Percentiles rank a stretch among this genome's conserved stretches.
Conservation (phyloP, 2,113 vertebrate species). For the Turdus rufiventris region DNA sequence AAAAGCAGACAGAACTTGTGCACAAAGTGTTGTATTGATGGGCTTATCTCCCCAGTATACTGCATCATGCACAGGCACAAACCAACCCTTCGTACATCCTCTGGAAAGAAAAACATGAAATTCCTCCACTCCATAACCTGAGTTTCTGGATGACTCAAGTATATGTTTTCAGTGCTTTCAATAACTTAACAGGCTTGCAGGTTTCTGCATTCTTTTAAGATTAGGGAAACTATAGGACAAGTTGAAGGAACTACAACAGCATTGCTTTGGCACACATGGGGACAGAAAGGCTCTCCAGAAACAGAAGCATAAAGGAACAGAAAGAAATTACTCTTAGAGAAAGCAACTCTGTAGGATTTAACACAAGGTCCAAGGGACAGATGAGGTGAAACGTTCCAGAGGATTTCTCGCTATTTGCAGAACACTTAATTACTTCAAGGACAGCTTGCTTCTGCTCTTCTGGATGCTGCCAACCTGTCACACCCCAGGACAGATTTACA, state of each 20-base stretch:
- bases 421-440: background rate
- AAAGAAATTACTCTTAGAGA: background rate
- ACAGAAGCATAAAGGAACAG: background rate
- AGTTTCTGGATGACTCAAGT: background rate
- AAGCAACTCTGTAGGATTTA: background rate
- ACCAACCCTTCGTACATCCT: background rate
- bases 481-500: background rate
- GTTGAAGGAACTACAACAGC: background rate
- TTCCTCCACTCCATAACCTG: background rate
- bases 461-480: background rate
- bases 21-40: background rate
- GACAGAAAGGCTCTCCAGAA: background rate
- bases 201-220: background rate
- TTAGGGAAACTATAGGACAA: background rate
- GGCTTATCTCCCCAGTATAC: background rate
- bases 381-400: background rate
- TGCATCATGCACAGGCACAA: background rate
- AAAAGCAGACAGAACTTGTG: background rate
- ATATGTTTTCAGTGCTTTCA: background rate
- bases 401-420: background rate
- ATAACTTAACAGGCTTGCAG: background rate
- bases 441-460: slow-evolving; percentile 4
- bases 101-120: background rate
- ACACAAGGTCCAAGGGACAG: background rate
- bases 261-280: background rate